Base-by-base conservation (phyloP, 53 echinoderm and acorn worm species). In the Temnopleurus reevesii region DNA sequence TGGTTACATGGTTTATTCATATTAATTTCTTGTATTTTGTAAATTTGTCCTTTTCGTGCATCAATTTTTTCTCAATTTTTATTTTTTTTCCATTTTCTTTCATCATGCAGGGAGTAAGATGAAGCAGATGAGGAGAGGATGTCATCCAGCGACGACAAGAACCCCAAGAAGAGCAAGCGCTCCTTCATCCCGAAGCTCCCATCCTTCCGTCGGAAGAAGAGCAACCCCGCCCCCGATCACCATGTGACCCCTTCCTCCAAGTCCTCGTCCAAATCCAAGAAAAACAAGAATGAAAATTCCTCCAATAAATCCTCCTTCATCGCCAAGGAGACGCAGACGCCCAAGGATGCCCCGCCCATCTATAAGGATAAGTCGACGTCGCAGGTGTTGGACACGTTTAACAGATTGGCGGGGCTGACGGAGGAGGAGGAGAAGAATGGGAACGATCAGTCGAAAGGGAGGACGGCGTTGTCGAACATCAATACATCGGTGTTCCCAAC, bases 201-300 rank as follows among this genome's bases (percentile, higher is more conserved):
- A 19, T 97, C 98, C 10, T 96, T 98, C 65, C 92, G 98, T 23
- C 94, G 94, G 66, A 98, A 98, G 89, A 98, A 98, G 82, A 59
- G 41, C 60, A 59, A 85, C 60, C 65, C 88, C 34, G 46, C 88
- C 71, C 88, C 76, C 0, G 88, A 87, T n/a, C 27, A 23, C 46
- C 7, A 31, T 19, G 21, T 19, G 5, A 26, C 18, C 63, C n/a
- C 61, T 27, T 34, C 71, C 0, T 19, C 71, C 66, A 87, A 87
- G 54, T 66, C 87, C 1, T 15, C 87, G 2, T 19, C 66, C 12
- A 87, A 66, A 24, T 38, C 71, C 65, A 87, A 66, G 41, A 87
- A 87, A 34, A 46, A 66, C 4, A 49, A 46, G 24, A 85, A 85
- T 60, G 85, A 85, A 27, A 85, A 85, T 44, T 41, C 85, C 3